phyloP scores from a whole-genome alignment of 2,797 vertebrate species.

The Zalophus californianus region DNA sequence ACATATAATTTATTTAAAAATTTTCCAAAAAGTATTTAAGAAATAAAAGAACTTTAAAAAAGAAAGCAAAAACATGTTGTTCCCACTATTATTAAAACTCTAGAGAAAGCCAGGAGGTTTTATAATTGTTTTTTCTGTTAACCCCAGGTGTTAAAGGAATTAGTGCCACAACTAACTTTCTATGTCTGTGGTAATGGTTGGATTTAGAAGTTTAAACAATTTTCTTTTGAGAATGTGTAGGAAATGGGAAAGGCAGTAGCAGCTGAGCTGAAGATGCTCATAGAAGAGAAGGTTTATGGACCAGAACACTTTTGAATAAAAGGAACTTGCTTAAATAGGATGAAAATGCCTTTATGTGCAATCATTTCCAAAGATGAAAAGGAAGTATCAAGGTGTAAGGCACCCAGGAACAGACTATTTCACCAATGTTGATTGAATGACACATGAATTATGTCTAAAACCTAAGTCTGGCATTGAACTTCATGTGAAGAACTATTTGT shows the following conservation, averaged over 20 bases:
- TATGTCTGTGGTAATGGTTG: neutral
- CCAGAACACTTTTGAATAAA: neutral
- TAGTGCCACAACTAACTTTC: neutral
- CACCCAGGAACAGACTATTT: neutral
- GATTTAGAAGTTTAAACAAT: conserved; percentile 30
- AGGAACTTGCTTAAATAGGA: neutral
- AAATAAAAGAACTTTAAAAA: neutral
- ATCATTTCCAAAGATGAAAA: neutral
- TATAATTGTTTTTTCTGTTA: neutral
- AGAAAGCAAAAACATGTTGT: neutral
- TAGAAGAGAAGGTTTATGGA: neutral
- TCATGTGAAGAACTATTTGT: conserved; percentile 7
- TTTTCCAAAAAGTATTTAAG: neutral
- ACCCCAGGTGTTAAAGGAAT: neutral
- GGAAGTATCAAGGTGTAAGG: neutral
- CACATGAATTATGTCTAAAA: neutral
- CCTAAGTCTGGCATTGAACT: neutral
- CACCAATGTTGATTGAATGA: neutral
- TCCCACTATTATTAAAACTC: neutral
- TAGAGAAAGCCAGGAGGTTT: neutral
- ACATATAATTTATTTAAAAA: neutral
- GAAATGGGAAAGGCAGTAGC: conserved; percentile 8
- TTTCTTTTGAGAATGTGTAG: conserved; percentile 17
- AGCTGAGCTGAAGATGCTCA: neutral
- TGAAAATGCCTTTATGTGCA: neutral